These are phyloP conservation scores for Halcyon senegalensis DNA, from an alignment of 2,113 vertebrate species.

Conservation along the genomic window DNA sequence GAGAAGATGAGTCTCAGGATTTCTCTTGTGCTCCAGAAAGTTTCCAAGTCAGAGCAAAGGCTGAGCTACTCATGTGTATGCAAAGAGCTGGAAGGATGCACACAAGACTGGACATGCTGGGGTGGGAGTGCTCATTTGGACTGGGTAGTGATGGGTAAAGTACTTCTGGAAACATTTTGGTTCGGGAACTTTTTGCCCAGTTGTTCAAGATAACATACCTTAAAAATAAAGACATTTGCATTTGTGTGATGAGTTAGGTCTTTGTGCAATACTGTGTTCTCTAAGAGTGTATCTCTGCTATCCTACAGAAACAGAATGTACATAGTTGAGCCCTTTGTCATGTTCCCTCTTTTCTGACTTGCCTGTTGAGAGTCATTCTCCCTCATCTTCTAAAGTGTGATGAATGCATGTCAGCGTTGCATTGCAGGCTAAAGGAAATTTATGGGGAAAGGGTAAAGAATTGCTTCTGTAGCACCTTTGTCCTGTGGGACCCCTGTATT, in stretches of 20 bases:
- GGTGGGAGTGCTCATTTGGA: neutral
- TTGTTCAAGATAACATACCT: neutral
- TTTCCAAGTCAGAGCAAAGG: neutral
- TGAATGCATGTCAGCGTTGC: neutral
- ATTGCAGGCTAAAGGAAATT: neutral
- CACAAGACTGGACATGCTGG: neutral
- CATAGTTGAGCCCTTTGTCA: neutral
- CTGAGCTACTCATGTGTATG: fast-evolving
- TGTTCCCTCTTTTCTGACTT: neutral
- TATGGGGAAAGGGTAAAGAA: neutral
- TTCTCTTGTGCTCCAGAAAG: neutral
- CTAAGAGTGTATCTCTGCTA: neutral
- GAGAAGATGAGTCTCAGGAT: neutral
- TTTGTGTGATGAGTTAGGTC: neutral
- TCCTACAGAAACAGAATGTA: neutral
- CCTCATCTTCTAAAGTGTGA: neutral
- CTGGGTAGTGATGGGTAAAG: neutral
- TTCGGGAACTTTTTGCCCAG: neutral
- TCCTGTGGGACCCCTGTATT: neutral
- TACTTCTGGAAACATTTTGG: neutral
- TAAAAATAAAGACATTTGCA: neutral
- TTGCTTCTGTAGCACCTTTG: neutral
- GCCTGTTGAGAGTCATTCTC: neutral
- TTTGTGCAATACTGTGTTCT: neutral
- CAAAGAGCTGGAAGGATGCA: neutral